phyloP scores from a whole-genome alignment of 30 jellyfish, hydroid and myxozoan species.

The Rhopilema esculentum region DNA sequence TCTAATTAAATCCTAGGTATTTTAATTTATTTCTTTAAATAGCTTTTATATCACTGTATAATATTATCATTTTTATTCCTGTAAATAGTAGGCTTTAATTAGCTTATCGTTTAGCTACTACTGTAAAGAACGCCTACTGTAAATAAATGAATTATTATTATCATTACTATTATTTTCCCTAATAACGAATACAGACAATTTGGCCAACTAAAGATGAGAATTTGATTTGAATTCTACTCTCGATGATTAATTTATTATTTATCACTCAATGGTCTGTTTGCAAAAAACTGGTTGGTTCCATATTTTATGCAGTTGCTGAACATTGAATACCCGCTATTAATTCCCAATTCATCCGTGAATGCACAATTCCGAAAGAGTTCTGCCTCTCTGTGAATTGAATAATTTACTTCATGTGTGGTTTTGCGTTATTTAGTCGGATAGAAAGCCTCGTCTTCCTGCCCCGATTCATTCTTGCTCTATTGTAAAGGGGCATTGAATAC shows the following conservation, averaged over 20 bases:
- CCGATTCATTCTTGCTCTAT: conserved; percentile 1
- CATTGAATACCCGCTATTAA: not conserved
- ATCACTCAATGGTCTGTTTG: not conserved
- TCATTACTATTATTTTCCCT: too few species aligned
- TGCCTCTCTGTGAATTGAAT: conserved; percentile 10
- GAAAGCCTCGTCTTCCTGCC: not conserved
- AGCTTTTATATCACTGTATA: too few species aligned
- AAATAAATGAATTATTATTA: too few species aligned
- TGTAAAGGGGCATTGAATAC: conserved; percentile 5
- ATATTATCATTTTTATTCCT: too few species aligned
- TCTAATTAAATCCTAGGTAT: too few species aligned
- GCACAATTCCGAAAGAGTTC: not conserved
- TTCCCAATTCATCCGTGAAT: conserved; percentile 1
- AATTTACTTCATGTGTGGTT: conserved; percentile 32
- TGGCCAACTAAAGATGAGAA: not conserved
- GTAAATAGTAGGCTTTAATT: too few species aligned
- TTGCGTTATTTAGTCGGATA: conserved; percentile 28
- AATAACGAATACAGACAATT: not conserved
- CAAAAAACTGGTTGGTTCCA: not conserved
- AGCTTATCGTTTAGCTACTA: too few species aligned
- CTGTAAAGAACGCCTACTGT: too few species aligned
- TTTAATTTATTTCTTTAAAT: too few species aligned
- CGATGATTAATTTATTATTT: too few species aligned
- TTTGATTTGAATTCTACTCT: not conserved
- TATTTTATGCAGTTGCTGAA: not conserved